Percentiles rank a stretch among this genome's conserved stretches.
phyloP scores from a whole-genome alignment of 2,113 vertebrate species.

The Lontra canadensis region DNA sequence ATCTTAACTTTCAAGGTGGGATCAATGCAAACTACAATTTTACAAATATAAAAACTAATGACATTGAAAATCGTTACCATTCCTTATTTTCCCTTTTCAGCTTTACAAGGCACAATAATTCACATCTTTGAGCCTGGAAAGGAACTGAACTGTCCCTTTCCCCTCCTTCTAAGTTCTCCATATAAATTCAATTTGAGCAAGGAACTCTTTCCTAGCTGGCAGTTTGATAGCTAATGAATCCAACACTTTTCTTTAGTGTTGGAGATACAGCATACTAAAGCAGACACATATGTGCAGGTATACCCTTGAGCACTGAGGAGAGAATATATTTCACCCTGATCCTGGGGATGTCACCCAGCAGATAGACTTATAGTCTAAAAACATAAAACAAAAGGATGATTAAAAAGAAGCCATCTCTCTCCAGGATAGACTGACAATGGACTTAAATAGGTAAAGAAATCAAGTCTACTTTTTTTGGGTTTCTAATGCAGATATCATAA shows the following conservation, averaged over 20 bases:
- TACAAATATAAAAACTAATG: slow-evolving; percentile 44
- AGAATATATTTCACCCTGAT: background rate
- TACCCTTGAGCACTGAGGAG: background rate
- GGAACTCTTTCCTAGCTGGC: background rate
- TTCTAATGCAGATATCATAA: background rate
- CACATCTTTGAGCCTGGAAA: background rate
- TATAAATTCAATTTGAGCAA: background rate
- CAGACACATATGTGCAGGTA: background rate
- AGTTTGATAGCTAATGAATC: background rate
- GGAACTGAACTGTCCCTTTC: background rate
- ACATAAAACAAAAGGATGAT: background rate
- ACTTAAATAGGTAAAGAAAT: slow-evolving; percentile 14
- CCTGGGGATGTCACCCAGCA: background rate
- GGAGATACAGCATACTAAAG: background rate
- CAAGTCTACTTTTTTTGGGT: slow-evolving; percentile 1
- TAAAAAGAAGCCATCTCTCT: background rate
- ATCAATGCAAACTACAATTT: slow-evolving; percentile 15
- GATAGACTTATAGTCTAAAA: background rate
- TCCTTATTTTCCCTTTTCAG: background rate
- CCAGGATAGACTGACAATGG: background rate
- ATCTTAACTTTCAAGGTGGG: slow-evolving; percentile 35
- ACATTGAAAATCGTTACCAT: background rate
- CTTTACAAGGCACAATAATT: slow-evolving; percentile 24
- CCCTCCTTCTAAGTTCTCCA: background rate
- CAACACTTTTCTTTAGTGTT: background rate